Evolutionary conservation across 2,888 invertebrate species (phyloP).

Genomic region (Rotaria magnacalcarata): DNA sequence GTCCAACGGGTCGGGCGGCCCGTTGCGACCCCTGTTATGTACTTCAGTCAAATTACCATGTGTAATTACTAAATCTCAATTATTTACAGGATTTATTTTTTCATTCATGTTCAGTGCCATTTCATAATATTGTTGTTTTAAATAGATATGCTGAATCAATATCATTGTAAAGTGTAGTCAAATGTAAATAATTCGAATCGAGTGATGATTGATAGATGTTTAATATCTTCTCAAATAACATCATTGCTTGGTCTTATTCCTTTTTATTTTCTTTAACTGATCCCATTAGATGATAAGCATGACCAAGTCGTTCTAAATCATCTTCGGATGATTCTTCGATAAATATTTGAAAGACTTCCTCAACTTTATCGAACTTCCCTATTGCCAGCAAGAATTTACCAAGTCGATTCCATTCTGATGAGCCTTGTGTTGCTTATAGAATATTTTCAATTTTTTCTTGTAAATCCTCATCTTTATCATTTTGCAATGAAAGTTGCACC

Average conservation of each 20-base stretch:
- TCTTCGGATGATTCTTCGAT: not conserved
- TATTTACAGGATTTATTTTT: not conserved
- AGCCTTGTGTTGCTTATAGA: not conserved
- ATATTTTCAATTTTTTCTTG: not conserved
- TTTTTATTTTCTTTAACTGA: not conserved
- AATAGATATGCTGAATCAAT: not conserved
- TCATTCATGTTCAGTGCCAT: not conserved
- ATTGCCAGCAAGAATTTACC: not conserved
- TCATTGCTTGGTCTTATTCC: not conserved
- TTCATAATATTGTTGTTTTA: not conserved
- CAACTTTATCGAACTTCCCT: not conserved
- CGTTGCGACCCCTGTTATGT: too few species aligned
- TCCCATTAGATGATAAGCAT: not conserved
- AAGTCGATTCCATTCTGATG: not conserved
- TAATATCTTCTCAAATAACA: not conserved
- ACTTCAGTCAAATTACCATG: not conserved
- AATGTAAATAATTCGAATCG: not conserved
- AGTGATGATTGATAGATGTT: not conserved
- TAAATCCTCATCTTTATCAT: not conserved
- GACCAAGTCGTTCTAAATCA: not conserved
- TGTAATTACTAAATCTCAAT: not conserved
- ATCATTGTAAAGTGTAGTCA: not conserved
- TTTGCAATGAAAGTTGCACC: not conserved
- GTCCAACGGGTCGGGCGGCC: too few species aligned
- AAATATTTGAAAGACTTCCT: not conserved